Conservation (phyloP, 2,888 invertebrate genomes). For the Cephus rjabovi region DNA sequence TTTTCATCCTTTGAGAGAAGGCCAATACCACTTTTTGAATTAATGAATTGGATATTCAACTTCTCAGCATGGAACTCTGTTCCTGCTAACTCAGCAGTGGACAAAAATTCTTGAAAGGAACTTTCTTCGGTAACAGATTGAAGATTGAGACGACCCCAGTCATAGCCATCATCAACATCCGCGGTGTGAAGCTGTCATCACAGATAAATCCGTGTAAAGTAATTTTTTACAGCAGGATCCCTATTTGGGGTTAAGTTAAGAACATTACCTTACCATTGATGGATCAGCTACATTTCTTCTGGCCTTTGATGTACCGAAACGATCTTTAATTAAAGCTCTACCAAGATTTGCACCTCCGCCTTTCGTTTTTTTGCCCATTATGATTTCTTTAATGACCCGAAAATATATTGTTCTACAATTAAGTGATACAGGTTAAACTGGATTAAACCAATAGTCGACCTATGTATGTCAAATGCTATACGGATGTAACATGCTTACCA, state of each 20-base stretch:
- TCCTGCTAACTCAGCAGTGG: conserved; percentile 94
- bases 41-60: conserved; percentile 82
- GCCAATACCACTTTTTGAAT: conserved; percentile 72
- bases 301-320: conserved; percentile 75
- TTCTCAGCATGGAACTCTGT: conserved; percentile 95
- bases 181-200: conserved; percentile 79
- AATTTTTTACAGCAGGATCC: conserved; percentile 3
- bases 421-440: too few relatives aligned
- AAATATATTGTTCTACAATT: too few relatives aligned
- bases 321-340: conserved; percentile 80
- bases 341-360: conserved; percentile 69
- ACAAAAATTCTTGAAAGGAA: conserved; percentile 95
- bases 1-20: conserved; percentile 73
- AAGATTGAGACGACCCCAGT: conserved; percentile 90
- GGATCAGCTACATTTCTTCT: conserved; percentile 77
- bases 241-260: conserved; percentile 19
- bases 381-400: conserved; percentile 16
- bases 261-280: conserved; percentile 74
- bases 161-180: conserved; percentile 90
- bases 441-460: too few relatives aligned
- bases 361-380: conserved; percentile 83
- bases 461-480: too few relatives aligned
- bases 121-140: conserved; percentile 95
- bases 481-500: too few relatives aligned
- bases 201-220: not conserved